These are phyloP conservation scores for Panthera uncia DNA, from an alignment of 2,113 vertebrate species.

Conservation along the genomic window DNA sequence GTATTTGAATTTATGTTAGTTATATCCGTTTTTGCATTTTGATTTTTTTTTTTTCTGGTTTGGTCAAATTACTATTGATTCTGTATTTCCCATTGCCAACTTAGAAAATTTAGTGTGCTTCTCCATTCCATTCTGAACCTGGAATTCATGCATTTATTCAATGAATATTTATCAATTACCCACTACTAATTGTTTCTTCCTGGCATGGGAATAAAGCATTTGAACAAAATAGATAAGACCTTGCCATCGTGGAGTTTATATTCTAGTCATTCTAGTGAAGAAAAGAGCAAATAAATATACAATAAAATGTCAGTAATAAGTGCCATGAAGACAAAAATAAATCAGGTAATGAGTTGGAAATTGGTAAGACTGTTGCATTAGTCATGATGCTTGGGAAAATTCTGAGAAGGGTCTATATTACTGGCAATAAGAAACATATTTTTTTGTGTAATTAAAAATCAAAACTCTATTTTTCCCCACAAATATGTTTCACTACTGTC, in stretches of 20 bases:
- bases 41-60: neutral
- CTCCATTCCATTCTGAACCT: neutral
- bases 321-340: neutral
- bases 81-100: neutral
- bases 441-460: neutral
- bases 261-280: neutral
- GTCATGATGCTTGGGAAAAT: neutral
- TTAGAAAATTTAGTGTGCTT: neutral
- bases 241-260: neutral
- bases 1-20: neutral
- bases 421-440: neutral
- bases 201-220: neutral
- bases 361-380: neutral
- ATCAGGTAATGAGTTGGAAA: neutral
- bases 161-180: neutral
- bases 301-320: neutral
- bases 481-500: neutral
- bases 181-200: neutral
- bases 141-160: neutral
- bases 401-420: neutral
- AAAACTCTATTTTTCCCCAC: neutral
- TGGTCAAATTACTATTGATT: neutral
- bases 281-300: neutral
- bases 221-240: neutral
- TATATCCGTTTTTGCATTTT: neutral